phyloP scores from a whole-genome alignment of 2,113 vertebrate genomes.

The Sylvia atricapilla region DNA sequence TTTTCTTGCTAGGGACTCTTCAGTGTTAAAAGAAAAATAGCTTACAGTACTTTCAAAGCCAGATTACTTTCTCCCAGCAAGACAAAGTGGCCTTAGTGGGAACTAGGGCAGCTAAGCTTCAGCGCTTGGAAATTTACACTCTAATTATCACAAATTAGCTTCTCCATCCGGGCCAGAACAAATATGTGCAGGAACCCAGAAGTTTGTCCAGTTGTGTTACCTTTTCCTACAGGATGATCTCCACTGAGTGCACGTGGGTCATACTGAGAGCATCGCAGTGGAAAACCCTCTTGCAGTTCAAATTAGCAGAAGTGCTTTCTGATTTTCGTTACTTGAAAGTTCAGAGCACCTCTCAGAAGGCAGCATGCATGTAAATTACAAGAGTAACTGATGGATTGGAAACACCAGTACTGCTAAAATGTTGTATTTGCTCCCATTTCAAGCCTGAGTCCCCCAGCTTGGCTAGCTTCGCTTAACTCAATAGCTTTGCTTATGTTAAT shows the following conservation, averaged over 20 bases:
- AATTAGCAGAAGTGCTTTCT: neutral
- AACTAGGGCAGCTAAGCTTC: neutral
- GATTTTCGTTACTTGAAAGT: neutral
- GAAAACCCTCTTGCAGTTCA: neutral
- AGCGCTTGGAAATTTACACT: neutral
- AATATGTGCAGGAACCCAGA: neutral
- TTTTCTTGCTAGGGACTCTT: neutral
- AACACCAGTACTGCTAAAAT: neutral
- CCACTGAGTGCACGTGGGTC: neutral
- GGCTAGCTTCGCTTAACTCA: neutral
- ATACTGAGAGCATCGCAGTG: neutral
- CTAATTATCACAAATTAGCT: slow-evolving; percentile 25
- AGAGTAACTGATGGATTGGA: neutral
- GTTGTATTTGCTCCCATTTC: neutral
- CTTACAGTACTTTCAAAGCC: neutral
- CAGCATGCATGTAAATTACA: neutral
- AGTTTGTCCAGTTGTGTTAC: neutral
- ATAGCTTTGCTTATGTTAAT: neutral
- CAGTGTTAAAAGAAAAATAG: neutral
- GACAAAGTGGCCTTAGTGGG: neutral
- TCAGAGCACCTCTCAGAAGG: neutral
- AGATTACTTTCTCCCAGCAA: neutral
- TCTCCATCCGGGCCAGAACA: neutral
- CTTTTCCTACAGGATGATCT: neutral
- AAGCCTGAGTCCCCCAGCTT: neutral